phyloP scores from a whole-genome alignment of 2,888 invertebrate genomes.

The Alloscopus bannaensis region DNA sequence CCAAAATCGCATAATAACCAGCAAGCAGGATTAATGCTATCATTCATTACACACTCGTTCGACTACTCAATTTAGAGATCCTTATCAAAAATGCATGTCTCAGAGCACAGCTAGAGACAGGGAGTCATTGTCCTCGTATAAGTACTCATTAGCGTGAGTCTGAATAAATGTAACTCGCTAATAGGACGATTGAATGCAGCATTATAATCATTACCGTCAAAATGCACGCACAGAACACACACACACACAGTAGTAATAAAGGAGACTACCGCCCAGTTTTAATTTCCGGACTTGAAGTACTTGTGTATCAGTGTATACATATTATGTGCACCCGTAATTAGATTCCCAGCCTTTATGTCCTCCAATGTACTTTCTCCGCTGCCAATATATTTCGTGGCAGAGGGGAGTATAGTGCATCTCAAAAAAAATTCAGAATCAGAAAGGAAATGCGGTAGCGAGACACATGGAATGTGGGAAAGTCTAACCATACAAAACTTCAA shows the following conservation, averaged over 20 bases:
- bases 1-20: no score
- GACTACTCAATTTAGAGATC: no score
- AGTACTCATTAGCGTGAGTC: no score
- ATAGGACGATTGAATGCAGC: slow-evolving; percentile 17
- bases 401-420: background rate
- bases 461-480: background rate
- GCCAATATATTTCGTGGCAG: background rate
- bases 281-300: slow-evolving; percentile 43
- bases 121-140: no score
- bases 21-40: no score
- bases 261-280: slow-evolving; percentile 47
- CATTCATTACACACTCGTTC: no score
- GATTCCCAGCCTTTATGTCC: slow-evolving; percentile 12
- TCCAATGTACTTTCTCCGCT: background rate
- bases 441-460: background rate
- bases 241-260: no score
- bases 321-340: slow-evolving; percentile 30
- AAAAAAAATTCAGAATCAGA: background rate
- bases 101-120: no score
- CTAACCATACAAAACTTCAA: no score
- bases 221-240: slow-evolving; percentile 15
- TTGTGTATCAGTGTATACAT: background rate
- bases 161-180: no score
- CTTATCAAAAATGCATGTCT: no score
- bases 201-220: slow-evolving; percentile 4